Evolutionary conservation across 2,888 invertebrate genomes (phyloP), one percentile per base, ranked within the genome.

Genomic region (Microchrysa polita): DNA sequence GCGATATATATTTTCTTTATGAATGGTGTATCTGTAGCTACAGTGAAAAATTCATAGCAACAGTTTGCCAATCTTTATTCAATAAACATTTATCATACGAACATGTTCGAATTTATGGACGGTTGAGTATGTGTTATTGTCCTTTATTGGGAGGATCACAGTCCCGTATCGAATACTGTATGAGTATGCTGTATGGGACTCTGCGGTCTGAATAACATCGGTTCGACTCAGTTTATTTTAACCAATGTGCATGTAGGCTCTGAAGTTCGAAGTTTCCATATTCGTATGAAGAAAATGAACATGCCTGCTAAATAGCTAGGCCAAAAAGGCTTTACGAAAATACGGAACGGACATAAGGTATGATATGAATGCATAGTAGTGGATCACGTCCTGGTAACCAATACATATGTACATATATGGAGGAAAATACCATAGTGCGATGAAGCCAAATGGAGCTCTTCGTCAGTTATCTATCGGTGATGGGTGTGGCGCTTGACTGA

Each of bases 21-120:
- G 7, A 34, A 34, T 7, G n/a, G n/a, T n/a, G n/a, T n/a, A 48
- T 48, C 2, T 5, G 48, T 48, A 48, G 4, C 59, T 73, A 67
- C 67, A 34, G 72, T 73, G 74, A 75, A 74, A 75, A 75, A 74
- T 75, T 74, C 55, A n/a, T n/a, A 75, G 75, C 75, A 75, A 75
- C 75, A 75, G 75, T 74, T 75, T 67, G 74, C 74, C 75, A 75
- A 75, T 75, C 75, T 75, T 73, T 75, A 73, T 75, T 75, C 75
- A 75, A 75, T 75, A 75, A 75, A 75, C 75, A 75, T 75, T 75
- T 75, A 75, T 75, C 75, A 75, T 75, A 73, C 55, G 71, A 63
- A 57, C 75, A 75, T 75, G 67, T 71, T 34, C 42, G 69, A 73
- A 75, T 75, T 75, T 75, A 75, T 73, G 71, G 73, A 57, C 59